phyloP scores from a whole-genome alignment of 2,888 invertebrate species.

The Andrena marginata region DNA sequence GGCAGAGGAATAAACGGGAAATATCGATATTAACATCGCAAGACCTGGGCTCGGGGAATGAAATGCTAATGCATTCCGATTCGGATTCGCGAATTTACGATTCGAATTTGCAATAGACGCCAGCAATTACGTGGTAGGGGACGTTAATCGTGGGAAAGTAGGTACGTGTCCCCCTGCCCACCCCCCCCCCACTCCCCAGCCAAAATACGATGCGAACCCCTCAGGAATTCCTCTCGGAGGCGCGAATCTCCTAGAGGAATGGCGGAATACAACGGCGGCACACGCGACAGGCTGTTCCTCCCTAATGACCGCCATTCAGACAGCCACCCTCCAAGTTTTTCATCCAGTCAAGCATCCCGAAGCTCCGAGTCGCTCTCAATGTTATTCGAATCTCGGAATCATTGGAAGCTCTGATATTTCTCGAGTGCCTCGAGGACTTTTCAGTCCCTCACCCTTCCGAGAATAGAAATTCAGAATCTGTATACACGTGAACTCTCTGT shows the following conservation, averaged over 20 bases:
- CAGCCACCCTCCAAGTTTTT: conserved; percentile 19
- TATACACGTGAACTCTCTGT: not conserved
- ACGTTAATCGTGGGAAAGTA: conserved; percentile 31
- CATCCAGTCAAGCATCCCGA: conserved; percentile 1
- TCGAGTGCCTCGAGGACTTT: conserved; percentile 11
- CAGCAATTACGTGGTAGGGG: not conserved
- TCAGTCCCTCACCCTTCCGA: not conserved
- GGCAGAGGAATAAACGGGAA: not conserved
- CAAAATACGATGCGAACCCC: conserved; percentile 5
- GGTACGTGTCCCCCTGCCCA: not conserved
- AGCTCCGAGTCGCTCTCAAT: conserved; percentile 7
- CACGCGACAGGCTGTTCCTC: not conserved
- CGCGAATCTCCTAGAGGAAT: conserved; percentile 24
- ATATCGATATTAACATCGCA: conserved; percentile 25
- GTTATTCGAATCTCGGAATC: conserved; percentile 28
- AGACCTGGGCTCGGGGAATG: conserved; percentile 11
- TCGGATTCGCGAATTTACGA: conserved; percentile 26
- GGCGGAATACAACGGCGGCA: not conserved
- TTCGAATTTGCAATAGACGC: conserved; percentile 11
- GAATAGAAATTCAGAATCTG: not conserved
- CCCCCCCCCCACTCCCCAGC: no score
- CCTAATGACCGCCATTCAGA: conserved; percentile 34
- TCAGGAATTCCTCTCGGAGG: conserved; percentile 17
- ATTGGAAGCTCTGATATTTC: conserved; percentile 3
- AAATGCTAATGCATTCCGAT: conserved; percentile 35